Evolutionary conservation across 1,140 invertebrate genomes (phyloP).

Genomic region (Magallana gigas): DNA sequence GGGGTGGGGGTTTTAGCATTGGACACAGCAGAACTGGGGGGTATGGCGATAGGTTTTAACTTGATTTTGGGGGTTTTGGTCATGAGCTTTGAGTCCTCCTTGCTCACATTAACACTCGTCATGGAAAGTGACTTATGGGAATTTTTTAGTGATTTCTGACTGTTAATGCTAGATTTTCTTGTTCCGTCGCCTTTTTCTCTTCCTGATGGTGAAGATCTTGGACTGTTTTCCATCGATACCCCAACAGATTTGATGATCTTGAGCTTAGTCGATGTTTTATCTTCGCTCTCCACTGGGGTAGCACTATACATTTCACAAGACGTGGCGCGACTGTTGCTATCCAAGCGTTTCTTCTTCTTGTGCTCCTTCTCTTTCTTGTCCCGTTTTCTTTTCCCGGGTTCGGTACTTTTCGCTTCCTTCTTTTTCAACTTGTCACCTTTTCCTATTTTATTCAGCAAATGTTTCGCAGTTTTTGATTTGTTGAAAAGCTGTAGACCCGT

Average conservation of each 20-base stretch:
- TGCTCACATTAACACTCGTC: conserved; percentile 62
- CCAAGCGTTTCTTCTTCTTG: conserved; percentile 71
- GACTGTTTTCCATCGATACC: conserved; percentile 51
- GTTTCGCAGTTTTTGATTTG: conserved; percentile 65
- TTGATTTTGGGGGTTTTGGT: conserved; percentile 77
- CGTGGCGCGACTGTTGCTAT: conserved; percentile 41
- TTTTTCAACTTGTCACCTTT: conserved; percentile 72
- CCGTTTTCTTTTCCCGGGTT: conserved; percentile 70
- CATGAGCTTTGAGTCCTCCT: conserved; percentile 74
- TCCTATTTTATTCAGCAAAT: conserved; percentile 59
- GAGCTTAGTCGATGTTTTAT: conserved; percentile 50
- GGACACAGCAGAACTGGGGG: conserved; percentile 64
- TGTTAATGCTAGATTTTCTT: conserved; percentile 58
- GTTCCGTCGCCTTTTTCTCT: conserved; percentile 47
- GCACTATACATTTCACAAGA: conserved; percentile 54
- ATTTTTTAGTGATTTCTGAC: conserved; percentile 65
- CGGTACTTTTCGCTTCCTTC: conserved; percentile 63
- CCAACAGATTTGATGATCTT: conserved; percentile 43
- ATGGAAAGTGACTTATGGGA: conserved; percentile 50
- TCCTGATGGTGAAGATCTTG: conserved; percentile 53
- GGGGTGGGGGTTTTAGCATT: conserved; percentile 57
- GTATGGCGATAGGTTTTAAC: conserved; percentile 75
- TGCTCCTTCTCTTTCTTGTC: conserved; percentile 70
- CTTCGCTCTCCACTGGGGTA: conserved; percentile 53
- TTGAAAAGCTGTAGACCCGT: conserved; percentile 69